Percentiles rank a stretch among this genome's conserved stretches.
Evolutionary conservation across 2,113 vertebrate genomes (phyloP).

Genomic region (Scytalopus superciliaris): DNA sequence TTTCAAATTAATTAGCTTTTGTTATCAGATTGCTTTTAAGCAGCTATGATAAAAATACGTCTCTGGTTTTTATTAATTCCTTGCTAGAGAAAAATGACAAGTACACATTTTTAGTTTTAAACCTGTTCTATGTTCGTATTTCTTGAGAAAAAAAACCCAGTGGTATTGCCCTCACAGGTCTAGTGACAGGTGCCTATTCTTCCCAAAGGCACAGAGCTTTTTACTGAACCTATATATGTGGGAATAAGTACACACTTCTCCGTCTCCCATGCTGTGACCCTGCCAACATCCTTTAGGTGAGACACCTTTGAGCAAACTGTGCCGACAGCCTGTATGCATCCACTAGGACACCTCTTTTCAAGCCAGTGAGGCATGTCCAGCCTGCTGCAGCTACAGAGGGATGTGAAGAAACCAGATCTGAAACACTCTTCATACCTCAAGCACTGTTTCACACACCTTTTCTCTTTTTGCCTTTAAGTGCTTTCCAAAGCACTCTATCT

Average conservation of each 20-base stretch:
- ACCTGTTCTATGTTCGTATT: not conserved
- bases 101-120: not conserved
- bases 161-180: not conserved
- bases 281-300: not conserved
- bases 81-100: not conserved
- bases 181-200: not conserved
- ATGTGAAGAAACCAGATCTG: not conserved
- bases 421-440: not conserved
- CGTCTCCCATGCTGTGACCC: not conserved
- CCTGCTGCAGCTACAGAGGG: not conserved
- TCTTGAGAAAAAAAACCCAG: not conserved
- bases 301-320: not conserved
- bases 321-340: not conserved
- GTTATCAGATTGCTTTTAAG: not conserved
- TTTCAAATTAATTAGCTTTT: slow-evolving; percentile 22
- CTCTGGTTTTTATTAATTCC: not conserved
- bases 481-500: not conserved
- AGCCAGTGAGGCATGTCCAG: not conserved
- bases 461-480: not conserved
- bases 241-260: not conserved
- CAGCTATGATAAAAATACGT: not conserved
- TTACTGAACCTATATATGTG: not conserved
- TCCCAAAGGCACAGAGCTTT: not conserved
- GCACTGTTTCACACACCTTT: not conserved
- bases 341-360: not conserved